Base-by-base conservation (phyloP, 2,113 vertebrate genomes). In the Chrysemys picta region DNA sequence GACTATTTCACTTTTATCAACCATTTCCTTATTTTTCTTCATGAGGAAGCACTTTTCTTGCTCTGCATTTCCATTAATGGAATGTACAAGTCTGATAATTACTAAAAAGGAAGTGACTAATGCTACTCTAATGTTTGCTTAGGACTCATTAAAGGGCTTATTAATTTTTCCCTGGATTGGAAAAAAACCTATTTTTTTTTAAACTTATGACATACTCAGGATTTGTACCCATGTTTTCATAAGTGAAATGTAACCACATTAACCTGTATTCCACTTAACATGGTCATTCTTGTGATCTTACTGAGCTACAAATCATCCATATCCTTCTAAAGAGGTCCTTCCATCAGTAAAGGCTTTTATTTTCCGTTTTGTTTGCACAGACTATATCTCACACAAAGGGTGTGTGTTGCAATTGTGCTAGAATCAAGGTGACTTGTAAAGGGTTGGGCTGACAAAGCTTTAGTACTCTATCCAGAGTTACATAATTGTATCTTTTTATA, bases 1-100 rank as follows among this genome's bases (percentile, higher is more conserved):
- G 72, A 75, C 50, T 94, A 85, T 91, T 94, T 84, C 47, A 86
- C 85, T 94, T 95, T 89, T 11, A 96, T 83, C n/a, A 93, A 86
- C 93, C 82, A 95, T 96, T 96, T 96, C 90, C 94, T 97, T 80
- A 0, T 94, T 96, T 97, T 97, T 97, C 87, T 96, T 94, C 62
- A 75, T 80, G 69, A 95, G 94, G 85, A 96, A 96, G 91, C 90
- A 96, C 91, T 97, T 96, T 86, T 92, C 95, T 92, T 90, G 49
- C 83, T 92, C 85, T 93, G 42, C 65, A 59, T 29, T 96, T 97
- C 96, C 94, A 96, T 97, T 97, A 96, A 94, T 94, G 97, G 94
- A 97, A 96, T 96, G 94, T 93, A 94, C 72, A 96, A 94, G 65
- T 17, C 75, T 97, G 94, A 97, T 96, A 96, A 90, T 97, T 94